phyloP scores from a whole-genome alignment of 2,888 invertebrate species.

The Teinopalpus imperialis region DNA sequence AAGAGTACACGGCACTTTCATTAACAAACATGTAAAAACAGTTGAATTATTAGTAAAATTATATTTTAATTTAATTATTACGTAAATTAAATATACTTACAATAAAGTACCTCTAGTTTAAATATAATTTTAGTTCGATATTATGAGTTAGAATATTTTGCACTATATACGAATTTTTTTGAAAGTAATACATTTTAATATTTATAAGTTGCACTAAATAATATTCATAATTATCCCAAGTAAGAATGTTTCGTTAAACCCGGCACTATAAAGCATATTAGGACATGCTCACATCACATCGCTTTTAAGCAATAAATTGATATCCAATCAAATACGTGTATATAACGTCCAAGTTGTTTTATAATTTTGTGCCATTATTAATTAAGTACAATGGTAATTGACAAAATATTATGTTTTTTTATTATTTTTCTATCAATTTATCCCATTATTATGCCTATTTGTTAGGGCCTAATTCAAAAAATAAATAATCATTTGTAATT shows the following conservation, averaged over 20 bases:
- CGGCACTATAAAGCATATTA: slow-evolving; percentile 13
- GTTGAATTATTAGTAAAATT: slow-evolving; percentile 10
- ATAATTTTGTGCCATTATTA: slow-evolving; percentile 51
- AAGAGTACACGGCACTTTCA: background rate
- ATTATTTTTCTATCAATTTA: slow-evolving; percentile 9
- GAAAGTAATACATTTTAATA: slow-evolving; percentile 11
- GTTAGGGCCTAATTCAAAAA: slow-evolving; percentile 9
- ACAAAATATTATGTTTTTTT: slow-evolving; percentile 5
- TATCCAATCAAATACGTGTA: background rate
- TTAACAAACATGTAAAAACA: slow-evolving; percentile 5
- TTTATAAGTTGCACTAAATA: slow-evolving; percentile 12
- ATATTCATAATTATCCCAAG: too few species aligned
- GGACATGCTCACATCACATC: too few species aligned
- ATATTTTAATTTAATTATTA: slow-evolving; percentile 1
- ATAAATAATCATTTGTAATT: slow-evolving; percentile 6
- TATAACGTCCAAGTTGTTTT: slow-evolving; percentile 36
- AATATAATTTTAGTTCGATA: too few species aligned
- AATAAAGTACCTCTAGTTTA: too few species aligned
- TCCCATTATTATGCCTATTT: background rate
- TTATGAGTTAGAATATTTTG: background rate
- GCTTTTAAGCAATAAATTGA: background rate
- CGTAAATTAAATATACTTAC: background rate
- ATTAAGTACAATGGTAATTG: slow-evolving; percentile 15
- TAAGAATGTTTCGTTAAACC: slow-evolving; percentile 1
- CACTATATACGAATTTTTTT: background rate